Conservation (phyloP, 2,888 invertebrate species). For the Dioctria rufipes region DNA sequence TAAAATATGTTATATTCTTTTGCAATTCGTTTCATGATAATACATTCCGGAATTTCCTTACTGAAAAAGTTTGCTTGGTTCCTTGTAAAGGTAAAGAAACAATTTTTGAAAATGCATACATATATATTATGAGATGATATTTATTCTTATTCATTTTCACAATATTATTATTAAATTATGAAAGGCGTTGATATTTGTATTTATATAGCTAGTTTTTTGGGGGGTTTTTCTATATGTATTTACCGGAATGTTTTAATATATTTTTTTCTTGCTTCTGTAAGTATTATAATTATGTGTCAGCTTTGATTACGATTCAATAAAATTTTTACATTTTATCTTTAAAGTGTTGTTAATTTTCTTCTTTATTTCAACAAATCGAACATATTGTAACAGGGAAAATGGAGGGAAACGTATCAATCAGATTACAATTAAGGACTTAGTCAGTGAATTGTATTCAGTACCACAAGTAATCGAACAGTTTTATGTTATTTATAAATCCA, state of each 20-base stretch:
- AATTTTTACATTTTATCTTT: slow-evolving; percentile 50
- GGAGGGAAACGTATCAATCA: too few relatives aligned
- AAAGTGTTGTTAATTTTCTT: slow-evolving; percentile 33
- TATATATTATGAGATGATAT: too few relatives aligned
- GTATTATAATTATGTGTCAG: slow-evolving; percentile 29
- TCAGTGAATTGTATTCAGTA: too few relatives aligned
- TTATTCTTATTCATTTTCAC: too few relatives aligned
- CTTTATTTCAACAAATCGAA: too few relatives aligned
- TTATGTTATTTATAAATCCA: too few relatives aligned
- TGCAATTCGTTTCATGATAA: slow-evolving; percentile 28
- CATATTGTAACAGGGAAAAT: too few relatives aligned
- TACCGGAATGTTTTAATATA: slow-evolving; percentile 25
- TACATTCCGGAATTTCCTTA: slow-evolving; percentile 27
- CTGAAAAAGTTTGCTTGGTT: not conserved
- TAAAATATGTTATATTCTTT: not conserved
- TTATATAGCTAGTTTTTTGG: not conserved
- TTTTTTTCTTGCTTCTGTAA: slow-evolving; percentile 23
- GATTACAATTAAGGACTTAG: too few relatives aligned
- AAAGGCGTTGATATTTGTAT: not conserved
- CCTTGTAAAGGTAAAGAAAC: slow-evolving; percentile 1
- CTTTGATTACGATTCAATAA: slow-evolving; percentile 44
- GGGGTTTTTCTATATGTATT: not conserved
- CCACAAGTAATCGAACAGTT: too few relatives aligned
- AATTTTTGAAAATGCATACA: not conserved
- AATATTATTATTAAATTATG: not conserved